Evolutionary conservation across 1,140 invertebrate species (phyloP).

Genomic region (Spodoptera frugiperda): DNA sequence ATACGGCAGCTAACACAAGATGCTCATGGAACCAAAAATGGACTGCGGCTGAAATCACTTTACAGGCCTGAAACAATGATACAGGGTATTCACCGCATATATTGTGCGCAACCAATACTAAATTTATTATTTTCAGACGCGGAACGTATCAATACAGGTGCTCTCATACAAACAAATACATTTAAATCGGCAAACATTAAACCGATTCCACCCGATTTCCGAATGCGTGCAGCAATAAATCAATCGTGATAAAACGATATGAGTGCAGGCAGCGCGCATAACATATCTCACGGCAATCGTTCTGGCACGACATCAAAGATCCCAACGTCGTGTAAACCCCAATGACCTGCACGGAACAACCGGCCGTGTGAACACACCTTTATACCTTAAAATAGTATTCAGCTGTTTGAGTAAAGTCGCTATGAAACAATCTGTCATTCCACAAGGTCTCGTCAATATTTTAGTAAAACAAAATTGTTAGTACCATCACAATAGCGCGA

Average conservation of each 20-base stretch:
- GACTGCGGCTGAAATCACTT: too few species aligned
- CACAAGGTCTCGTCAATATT: slow-evolving; percentile 9
- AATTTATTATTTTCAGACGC: neutral
- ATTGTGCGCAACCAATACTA: neutral
- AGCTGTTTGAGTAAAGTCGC: slow-evolving; percentile 20
- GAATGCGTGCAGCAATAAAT: slow-evolving; percentile 32
- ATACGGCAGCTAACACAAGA: too few species aligned
- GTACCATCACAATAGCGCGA: neutral
- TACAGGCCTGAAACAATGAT: too few species aligned
- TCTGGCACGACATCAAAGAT: slow-evolving; percentile 45
- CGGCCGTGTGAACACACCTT: slow-evolving; percentile 42
- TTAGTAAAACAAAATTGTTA: neutral
- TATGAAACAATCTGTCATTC: slow-evolving; percentile 2
- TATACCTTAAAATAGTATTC: slow-evolving; percentile 24
- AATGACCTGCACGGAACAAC: slow-evolving; percentile 2
- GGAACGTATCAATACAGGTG: slow-evolving; percentile 6
- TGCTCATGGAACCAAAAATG: too few species aligned
- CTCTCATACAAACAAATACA: slow-evolving; percentile 34
- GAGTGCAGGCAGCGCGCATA: neutral
- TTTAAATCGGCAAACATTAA: slow-evolving; percentile 23
- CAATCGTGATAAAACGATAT: slow-evolving; percentile 40
- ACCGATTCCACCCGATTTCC: slow-evolving; percentile 9
- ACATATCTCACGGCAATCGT: slow-evolving; percentile 19
- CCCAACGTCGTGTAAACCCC: slow-evolving; percentile 7
- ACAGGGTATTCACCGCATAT: too few species aligned